Evolutionary conservation across 1,140 invertebrate genomes (phyloP), one percentile per base, ranked within the genome.

Genomic region (Pseudomyrmex cubaensis): DNA sequence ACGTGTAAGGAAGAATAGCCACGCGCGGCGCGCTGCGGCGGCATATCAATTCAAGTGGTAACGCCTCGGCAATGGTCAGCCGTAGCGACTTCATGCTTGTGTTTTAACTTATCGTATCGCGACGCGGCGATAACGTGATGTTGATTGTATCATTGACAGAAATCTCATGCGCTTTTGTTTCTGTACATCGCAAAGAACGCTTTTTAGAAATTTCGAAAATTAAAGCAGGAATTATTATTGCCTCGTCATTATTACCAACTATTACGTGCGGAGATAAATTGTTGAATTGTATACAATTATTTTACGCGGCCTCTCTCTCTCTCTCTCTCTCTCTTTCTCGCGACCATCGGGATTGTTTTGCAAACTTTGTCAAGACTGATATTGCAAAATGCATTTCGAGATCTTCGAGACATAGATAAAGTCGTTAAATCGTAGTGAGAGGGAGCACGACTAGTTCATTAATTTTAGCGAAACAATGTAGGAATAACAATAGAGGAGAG

Each of bases 401-500:
- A 69, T 78, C 56, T 78, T 69, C 75, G 52, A 78, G 64, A 78
- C 64, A 44, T 48, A 78, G 64, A 78, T 78, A 78, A 70, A 56
- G 50, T 74, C 67, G 54, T 54, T 64, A 85, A 84, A 84, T 84
- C 82, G 48, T 57, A 61, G 62, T 52, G 44, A 46, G 72, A 63
- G 70, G 17, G 76, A 72, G 67, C 44, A 70, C 54, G 54, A 25
- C 2, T 44, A 50, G 72, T 64, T 57, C 72, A 85, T 85, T 85
- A 85, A 85, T 85, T 85, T 84, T 46, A 50, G 52, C 63, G 57
- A 70, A 85, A 85, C 84, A 85, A 84, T 85, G 84, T 85, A 85
- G 35, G 72, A 85, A 84, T 69, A 85, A 85, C 80, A 85, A 85
- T 85, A 48, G 63, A 52, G 35, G 69, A 54, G 56, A 59, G 56